phyloP scores from a whole-genome alignment of 2,797 vertebrate species.

The Brachymystax lenok region DNA sequence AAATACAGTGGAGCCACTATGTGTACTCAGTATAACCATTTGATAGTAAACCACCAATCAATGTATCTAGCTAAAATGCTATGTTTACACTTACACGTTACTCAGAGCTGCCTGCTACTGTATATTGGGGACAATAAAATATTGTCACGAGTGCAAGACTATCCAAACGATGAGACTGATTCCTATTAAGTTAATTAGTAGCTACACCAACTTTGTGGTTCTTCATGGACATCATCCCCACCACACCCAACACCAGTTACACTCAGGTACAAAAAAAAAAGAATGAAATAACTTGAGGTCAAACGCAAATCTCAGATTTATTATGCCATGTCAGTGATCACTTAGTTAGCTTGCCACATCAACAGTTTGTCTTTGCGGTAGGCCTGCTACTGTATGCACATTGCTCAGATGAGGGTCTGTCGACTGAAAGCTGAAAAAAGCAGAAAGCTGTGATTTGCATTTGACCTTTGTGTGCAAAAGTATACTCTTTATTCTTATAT shows the following conservation, averaged over 20 bases:
- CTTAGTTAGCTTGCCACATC: neutral
- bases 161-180: neutral
- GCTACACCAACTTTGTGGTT: neutral
- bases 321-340: constrained; percentile 4
- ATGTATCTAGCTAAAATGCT: neutral
- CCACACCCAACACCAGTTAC: neutral
- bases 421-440: constrained; percentile 60
- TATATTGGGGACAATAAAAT: neutral
- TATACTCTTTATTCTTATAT: constrained; percentile 82
- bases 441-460: constrained; percentile 66
- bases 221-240: neutral
- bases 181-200: neutral
- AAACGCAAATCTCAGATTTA: constrained; percentile 18
- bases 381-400: neutral
- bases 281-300: constrained; percentile 10
- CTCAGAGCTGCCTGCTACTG: neutral
- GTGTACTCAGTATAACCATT: neutral
- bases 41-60: neutral
- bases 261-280: neutral
- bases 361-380: neutral
- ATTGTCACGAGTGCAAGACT: neutral
- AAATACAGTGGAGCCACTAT: neutral
- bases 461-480: constrained; percentile 81
- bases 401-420: constrained; percentile 1
- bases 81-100: neutral